A percentile compares a stretch with the other conserved stretches of the same genome.
phyloP scores from a whole-genome alignment of 2,888 invertebrate species.

The Himalopsyche kuldschensis region DNA sequence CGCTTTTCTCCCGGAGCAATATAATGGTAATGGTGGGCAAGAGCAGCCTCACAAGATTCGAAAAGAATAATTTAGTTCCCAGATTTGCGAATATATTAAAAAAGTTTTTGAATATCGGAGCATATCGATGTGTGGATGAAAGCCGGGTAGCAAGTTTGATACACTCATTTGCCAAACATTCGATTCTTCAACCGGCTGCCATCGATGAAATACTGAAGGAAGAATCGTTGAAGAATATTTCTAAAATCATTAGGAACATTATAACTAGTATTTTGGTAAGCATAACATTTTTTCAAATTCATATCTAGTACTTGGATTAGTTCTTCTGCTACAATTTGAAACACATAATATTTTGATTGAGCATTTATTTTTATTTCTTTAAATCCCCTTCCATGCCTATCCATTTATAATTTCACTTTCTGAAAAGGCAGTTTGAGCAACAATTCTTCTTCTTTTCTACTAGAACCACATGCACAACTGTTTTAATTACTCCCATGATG shows the following conservation, averaged over 20 bases:
- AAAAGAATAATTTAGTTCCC: background rate
- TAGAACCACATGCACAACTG: too few species aligned
- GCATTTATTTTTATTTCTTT: too few species aligned
- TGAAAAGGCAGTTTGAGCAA: too few species aligned
- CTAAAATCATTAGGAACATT: slow-evolving; percentile 48
- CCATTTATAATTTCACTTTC: too few species aligned
- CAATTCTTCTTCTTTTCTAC: too few species aligned
- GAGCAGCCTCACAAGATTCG: background rate
- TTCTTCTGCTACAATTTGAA: too few species aligned
- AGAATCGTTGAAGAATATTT: slow-evolving; percentile 46
- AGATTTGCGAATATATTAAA: slow-evolving; percentile 45
- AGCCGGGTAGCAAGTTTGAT: slow-evolving; percentile 49
- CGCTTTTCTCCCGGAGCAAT: slow-evolving; percentile 21
- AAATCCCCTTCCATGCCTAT: too few species aligned
- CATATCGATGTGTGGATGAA: slow-evolving; percentile 46
- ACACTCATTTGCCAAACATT: slow-evolving; percentile 49
- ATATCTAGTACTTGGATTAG: background rate
- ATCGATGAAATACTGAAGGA: slow-evolving; percentile 46
- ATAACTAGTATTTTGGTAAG: slow-evolving; percentile 44
- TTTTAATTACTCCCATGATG: too few species aligned
- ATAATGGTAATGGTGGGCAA: slow-evolving; percentile 42
- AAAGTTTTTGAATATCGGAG: slow-evolving; percentile 51
- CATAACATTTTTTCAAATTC: slow-evolving; percentile 28
- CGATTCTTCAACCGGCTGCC: slow-evolving; percentile 49
- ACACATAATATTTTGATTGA: too few species aligned